Base-by-base conservation (phyloP, 2,888 invertebrate species). In the Germaria angustata region DNA sequence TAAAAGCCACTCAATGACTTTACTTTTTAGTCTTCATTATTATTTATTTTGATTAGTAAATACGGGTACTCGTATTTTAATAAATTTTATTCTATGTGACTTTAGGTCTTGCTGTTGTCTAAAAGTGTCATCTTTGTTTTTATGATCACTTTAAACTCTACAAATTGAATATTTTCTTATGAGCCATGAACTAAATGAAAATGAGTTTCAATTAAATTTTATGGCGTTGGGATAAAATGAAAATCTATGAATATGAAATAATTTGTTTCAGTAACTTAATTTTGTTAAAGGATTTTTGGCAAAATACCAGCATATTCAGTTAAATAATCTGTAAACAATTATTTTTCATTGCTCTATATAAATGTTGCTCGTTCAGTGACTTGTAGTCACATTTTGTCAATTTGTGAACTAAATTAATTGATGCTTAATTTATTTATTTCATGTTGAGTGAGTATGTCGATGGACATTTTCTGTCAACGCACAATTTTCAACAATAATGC, bases 331-430 rank as follows among this genome's bases (percentile, higher is more conserved):
- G 11, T 49, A 22, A 49, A 22, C 32, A 32, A 32, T 7, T 53
- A 9, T 32, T 32, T 34, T 17, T 11, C 17, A n/a, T n/a, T n/a
- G n/a, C n/a, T n/a, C n/a, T n/a, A n/a, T n/a, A n/a, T n/a, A n/a
- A n/a, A n/a, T n/a, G n/a, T 17, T 22, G 11, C 41, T 15, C 66
- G 69, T 69, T 77, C 77, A 55, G 15, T 69, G 61, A 69, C 44
- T 44, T 28, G 17, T 34, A 32, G 36, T 77, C 44, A 63, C 61
- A 24, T 78, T 53, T n/a, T 51, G 36, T 53, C 15, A 78, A 69
- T 69, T 55, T 63, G 34, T 46, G 53, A 36, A 34, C 24, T 63
- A 55, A 57, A 44, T 61, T 55, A 46, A 69, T 53, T 53, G 77
- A 36, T 55, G 51, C 17, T 46, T 46, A 51, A 78, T 69, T 69